Evolutionary conservation across 2,888 invertebrate species (phyloP).

Genomic region (Alentia gelatinosa): DNA sequence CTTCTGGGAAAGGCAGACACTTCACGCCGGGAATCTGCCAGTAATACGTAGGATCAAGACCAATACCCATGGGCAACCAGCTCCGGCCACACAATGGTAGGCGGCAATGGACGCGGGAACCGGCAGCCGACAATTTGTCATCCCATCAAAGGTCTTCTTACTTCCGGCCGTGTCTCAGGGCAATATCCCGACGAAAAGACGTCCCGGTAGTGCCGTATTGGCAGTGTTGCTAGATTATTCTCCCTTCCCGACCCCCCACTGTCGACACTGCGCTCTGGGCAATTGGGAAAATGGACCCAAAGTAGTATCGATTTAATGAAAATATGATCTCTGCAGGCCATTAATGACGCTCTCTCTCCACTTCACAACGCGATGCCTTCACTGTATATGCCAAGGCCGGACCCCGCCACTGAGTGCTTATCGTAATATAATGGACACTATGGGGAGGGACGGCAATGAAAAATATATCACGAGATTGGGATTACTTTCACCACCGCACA

Average conservation of each 20-base stretch:
- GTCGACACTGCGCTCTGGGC: too few relatives aligned
- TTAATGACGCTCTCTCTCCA: too few relatives aligned
- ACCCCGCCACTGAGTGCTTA: too few relatives aligned
- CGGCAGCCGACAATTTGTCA: not conserved
- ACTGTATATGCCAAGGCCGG: too few relatives aligned
- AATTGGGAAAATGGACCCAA: too few relatives aligned
- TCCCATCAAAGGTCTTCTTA: not conserved
- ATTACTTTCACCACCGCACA: not conserved
- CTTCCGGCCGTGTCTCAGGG: slow-evolving; percentile 5
- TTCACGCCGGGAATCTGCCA: not conserved
- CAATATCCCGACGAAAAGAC: not conserved
- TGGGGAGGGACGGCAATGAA: not conserved
- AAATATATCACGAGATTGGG: not conserved
- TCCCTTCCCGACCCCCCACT: too few relatives aligned
- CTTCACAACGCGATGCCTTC: too few relatives aligned
- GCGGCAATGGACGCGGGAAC: not conserved
- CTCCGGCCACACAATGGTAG: not conserved
- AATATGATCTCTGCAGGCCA: too few relatives aligned
- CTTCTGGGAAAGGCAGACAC: not conserved
- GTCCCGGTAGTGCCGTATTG: not conserved
- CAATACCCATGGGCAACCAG: not conserved
- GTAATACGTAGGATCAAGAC: not conserved
- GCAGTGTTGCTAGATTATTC: not conserved
- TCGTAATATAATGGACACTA: too few relatives aligned
- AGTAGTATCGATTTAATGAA: too few relatives aligned